phyloP scores from a whole-genome alignment of 1,140 invertebrate genomes.

The Chironomus striatipennis region DNA sequence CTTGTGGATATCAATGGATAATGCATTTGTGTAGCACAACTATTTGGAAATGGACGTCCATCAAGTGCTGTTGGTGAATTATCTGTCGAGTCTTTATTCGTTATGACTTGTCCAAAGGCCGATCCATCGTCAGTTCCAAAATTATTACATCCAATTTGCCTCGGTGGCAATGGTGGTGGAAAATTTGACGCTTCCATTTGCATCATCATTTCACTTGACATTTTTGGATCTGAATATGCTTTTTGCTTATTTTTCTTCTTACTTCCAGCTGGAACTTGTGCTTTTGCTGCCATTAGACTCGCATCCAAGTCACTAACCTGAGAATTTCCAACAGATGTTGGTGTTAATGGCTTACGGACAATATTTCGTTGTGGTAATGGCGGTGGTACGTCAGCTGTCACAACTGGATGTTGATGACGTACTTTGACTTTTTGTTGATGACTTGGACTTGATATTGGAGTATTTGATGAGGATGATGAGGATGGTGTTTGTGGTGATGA shows the following conservation, averaged over 20 bases:
- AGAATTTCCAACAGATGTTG: slow-evolving; percentile 29
- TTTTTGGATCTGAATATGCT: slow-evolving; percentile 40
- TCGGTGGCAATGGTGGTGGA: slow-evolving; percentile 38
- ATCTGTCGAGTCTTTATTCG: slow-evolving; percentile 19
- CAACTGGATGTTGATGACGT: slow-evolving; percentile 27
- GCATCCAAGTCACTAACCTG: slow-evolving; percentile 28
- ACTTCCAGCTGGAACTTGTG: slow-evolving; percentile 28
- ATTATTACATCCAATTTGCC: slow-evolving; percentile 28
- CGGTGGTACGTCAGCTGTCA: slow-evolving; percentile 44
- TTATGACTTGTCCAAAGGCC: slow-evolving; percentile 30
- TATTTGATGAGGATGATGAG: slow-evolving; percentile 31
- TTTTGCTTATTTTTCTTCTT: slow-evolving; percentile 36
- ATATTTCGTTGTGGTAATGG: slow-evolving; percentile 43
- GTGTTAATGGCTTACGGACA: slow-evolving; percentile 31
- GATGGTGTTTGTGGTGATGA: slow-evolving; percentile 1
- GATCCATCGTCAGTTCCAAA: slow-evolving; percentile 32
- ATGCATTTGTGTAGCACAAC: slow-evolving; percentile 37
- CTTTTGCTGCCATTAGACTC: slow-evolving; percentile 24
- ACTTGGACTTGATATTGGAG: slow-evolving; percentile 25
- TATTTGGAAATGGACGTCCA: slow-evolving; percentile 36
- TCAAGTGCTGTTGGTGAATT: slow-evolving; percentile 29
- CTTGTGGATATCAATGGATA: slow-evolving; percentile 40
- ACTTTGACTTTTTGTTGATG: not conserved
- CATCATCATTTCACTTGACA: slow-evolving; percentile 40
- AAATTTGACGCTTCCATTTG: slow-evolving; percentile 34